Percentiles rank a stretch among this genome's conserved stretches.
Conservation (phyloP, 2,797 vertebrate genomes). For the Pelobates cultripes region DNA sequence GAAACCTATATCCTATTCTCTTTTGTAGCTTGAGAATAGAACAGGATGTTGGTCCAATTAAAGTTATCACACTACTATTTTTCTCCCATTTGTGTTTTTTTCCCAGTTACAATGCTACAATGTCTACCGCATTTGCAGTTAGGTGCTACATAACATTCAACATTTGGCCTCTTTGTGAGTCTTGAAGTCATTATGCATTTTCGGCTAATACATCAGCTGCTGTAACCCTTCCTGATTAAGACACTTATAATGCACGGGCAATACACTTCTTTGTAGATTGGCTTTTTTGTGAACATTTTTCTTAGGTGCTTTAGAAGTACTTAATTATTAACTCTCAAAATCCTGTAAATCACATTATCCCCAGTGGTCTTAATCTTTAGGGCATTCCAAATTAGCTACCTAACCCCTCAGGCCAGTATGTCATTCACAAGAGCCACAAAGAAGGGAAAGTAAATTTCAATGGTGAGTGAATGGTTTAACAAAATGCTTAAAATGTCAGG, state of each 20-base stretch:
- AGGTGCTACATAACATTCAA: constrained; percentile 37
- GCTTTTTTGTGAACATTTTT: constrained; percentile 53
- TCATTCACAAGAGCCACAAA: constrained; percentile 53
- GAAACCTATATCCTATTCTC: background rate
- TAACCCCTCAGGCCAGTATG: constrained; percentile 56
- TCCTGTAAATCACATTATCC: constrained; percentile 57
- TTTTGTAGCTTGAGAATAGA: background rate
- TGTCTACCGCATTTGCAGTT: constrained; percentile 18
- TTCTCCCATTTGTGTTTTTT: constrained; percentile 28
- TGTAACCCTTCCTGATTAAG: constrained; percentile 51
- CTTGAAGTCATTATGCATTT: constrained; percentile 50
- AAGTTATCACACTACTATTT: constrained; percentile 21
- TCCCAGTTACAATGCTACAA: constrained; percentile 26
- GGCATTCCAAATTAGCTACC: constrained; percentile 55
- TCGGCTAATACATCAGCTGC: constrained; percentile 49
- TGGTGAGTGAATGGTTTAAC: constrained; percentile 44
- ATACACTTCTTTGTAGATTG: constrained; percentile 47
- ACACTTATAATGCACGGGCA: constrained; percentile 45
- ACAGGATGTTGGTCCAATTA: constrained; percentile 18
- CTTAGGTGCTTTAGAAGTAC: constrained; percentile 55
- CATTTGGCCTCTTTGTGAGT: constrained; percentile 46
- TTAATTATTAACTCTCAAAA: constrained; percentile 57
- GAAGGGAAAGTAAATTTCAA: constrained; percentile 51
- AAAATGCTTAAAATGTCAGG: constrained; percentile 44
- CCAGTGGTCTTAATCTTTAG: constrained; percentile 54